Percentiles rank a stretch among this genome's conserved stretches.
These are phyloP conservation scores for Tetragonisca angustula DNA, from an alignment of 2,888 invertebrate species.

Conservation along the genomic window DNA sequence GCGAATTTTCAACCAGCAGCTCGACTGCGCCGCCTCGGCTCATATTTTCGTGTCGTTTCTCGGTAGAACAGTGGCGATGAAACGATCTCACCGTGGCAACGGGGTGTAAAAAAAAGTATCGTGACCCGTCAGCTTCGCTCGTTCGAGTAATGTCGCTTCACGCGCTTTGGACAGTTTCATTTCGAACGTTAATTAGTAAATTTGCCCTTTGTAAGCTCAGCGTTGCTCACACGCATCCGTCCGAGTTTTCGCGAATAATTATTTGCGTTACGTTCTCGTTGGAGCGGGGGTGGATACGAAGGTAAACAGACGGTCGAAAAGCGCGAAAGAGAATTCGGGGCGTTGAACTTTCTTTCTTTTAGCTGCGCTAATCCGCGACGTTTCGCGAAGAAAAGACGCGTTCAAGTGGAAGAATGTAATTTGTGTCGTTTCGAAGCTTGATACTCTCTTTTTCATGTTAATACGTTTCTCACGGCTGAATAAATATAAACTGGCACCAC, in stretches of 20 bases:
- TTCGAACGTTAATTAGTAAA: constrained; percentile 9
- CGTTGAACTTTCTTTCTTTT: background rate
- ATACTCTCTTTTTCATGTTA: background rate
- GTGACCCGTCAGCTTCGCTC: constrained; percentile 13
- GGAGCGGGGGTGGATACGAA: background rate
- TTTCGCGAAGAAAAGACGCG: background rate
- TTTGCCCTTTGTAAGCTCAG: background rate
- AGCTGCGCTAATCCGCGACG: constrained; percentile 1
- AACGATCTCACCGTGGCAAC: background rate
- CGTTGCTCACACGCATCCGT: constrained; percentile 1
- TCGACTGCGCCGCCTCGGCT: background rate
- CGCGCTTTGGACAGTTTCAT: background rate
- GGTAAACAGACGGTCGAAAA: background rate
- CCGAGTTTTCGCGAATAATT: constrained; percentile 12
- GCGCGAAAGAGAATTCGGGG: constrained; percentile 1
- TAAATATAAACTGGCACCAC: background rate
- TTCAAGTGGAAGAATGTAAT: no score
- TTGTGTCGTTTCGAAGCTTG: background rate
- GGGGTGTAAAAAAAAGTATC: background rate
- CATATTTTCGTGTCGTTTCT: background rate
- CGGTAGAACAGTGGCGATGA: no score
- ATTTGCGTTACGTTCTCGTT: constrained; percentile 22
- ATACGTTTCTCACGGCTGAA: background rate
- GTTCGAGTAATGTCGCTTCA: background rate
- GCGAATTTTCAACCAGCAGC: background rate